These are phyloP conservation scores for Eilema caniola DNA, from an alignment of 2,888 invertebrate species.

Conservation along the genomic window DNA sequence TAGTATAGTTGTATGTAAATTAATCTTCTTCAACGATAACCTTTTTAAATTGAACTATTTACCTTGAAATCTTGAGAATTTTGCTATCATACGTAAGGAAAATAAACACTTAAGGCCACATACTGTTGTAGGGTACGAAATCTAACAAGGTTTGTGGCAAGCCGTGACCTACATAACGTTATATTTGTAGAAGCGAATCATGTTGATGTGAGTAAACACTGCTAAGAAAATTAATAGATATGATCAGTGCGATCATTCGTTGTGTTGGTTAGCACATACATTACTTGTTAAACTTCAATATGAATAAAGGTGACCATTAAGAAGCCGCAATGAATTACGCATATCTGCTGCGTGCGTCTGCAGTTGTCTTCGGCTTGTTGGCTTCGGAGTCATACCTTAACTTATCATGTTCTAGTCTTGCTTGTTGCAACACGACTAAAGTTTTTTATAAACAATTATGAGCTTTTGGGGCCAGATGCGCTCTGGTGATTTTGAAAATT, in stretches of 20 bases:
- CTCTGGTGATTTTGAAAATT: neutral
- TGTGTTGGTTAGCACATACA: conserved; percentile 20
- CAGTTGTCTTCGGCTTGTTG: no score
- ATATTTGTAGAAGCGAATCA: conserved; percentile 74
- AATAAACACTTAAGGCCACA: conserved; percentile 53
- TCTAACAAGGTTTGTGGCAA: conserved; percentile 69
- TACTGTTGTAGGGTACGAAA: conserved; percentile 46
- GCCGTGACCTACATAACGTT: conserved; percentile 80
- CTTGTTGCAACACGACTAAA: neutral
- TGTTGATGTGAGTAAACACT: conserved; percentile 49
- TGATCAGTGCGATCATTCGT: conserved; percentile 33
- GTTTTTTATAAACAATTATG: neutral
- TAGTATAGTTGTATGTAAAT: no score
- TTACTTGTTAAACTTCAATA: no score
- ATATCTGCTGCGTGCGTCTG: no score
- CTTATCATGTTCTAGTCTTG: neutral
- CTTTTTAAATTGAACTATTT: neutral
- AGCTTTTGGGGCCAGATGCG: neutral
- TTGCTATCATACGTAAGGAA: conserved; percentile 48
- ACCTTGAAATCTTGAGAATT: conserved; percentile 10
- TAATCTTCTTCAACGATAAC: no score
- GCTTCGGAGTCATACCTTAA: no score
- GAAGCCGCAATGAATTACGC: no score
- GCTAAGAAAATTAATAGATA: conserved; percentile 43
- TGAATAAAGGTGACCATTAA: no score